phyloP scores from a whole-genome alignment of 35 echinoderm and acorn worm genomes.

The Heliocidaris tuberculata region DNA sequence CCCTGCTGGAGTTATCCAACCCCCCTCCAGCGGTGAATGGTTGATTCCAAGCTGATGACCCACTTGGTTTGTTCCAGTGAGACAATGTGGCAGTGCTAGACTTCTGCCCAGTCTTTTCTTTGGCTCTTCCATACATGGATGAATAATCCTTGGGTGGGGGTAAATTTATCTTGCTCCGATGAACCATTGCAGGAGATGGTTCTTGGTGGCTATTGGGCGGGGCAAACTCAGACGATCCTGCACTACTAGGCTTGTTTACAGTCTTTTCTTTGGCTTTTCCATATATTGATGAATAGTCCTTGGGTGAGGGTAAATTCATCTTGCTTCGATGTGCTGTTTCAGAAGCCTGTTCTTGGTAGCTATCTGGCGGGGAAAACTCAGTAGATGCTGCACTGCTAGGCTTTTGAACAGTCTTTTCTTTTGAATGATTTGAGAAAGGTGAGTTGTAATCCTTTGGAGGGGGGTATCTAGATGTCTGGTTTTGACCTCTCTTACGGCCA shows the following conservation, averaged over 20 bases:
- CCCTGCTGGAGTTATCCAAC: not conserved
- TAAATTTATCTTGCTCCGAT: not conserved
- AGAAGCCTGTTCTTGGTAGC: not conserved
- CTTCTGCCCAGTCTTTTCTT: constrained; percentile 22
- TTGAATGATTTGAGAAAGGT: not conserved
- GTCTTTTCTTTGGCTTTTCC: constrained; percentile 6
- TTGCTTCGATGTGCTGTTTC: not conserved
- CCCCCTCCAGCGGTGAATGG: not conserved
- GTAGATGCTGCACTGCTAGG: not conserved
- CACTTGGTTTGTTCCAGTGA: not conserved
- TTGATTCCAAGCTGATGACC: not conserved
- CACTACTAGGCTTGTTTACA: not conserved
- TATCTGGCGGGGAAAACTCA: not conserved
- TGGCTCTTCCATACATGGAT: constrained; percentile 17
- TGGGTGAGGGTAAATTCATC: not conserved
- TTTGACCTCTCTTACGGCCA: not conserved
- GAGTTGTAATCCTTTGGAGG: constrained; percentile 23
- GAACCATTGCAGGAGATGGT: not conserved
- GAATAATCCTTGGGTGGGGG: not conserved
- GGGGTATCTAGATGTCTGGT: not conserved
- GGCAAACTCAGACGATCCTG: not conserved
- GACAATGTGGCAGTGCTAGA: not conserved
- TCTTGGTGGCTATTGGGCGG: not conserved
- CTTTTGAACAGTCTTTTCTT: not conserved
- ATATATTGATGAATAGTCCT: not conserved